Conservation (phyloP, 2,888 invertebrate species). For the Ceratothoa steindachneri region DNA sequence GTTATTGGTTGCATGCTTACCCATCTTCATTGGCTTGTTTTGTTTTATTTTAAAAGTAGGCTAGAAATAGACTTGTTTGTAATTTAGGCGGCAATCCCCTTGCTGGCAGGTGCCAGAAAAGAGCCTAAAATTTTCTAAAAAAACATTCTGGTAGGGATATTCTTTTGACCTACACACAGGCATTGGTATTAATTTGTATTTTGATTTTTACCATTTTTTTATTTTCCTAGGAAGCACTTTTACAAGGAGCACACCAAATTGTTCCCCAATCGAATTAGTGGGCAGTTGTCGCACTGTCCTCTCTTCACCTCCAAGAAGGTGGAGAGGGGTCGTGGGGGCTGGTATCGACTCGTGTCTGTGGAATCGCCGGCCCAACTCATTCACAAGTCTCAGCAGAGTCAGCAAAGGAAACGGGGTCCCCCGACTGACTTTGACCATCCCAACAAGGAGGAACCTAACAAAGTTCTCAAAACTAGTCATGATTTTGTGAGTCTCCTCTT, state of each 20-base stretch:
- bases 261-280: conserved; percentile 16
- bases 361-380: background rate
- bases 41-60: too few relatives aligned
- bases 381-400: background rate
- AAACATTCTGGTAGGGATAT: too few relatives aligned
- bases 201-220: too few relatives aligned
- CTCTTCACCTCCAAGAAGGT: conserved; percentile 18
- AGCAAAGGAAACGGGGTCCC: background rate
- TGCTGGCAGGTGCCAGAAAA: too few relatives aligned
- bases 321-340: conserved; percentile 15
- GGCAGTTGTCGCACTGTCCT: conserved; percentile 17
- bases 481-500: background rate
- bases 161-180: too few relatives aligned
- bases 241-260: conserved; percentile 20
- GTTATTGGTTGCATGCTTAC: too few relatives aligned
- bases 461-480: background rate
- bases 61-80: too few relatives aligned
- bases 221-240: too few relatives aligned
- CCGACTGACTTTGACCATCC: background rate
- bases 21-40: too few relatives aligned
- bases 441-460: background rate
- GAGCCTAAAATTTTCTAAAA: too few relatives aligned
- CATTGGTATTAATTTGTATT: too few relatives aligned
- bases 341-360: conserved; percentile 14
- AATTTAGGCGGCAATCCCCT: too few relatives aligned